These are phyloP conservation scores for Zoanthus sociatus DNA, from an alignment of 92 coral and sea anemone genomes.

Conservation along the genomic window DNA sequence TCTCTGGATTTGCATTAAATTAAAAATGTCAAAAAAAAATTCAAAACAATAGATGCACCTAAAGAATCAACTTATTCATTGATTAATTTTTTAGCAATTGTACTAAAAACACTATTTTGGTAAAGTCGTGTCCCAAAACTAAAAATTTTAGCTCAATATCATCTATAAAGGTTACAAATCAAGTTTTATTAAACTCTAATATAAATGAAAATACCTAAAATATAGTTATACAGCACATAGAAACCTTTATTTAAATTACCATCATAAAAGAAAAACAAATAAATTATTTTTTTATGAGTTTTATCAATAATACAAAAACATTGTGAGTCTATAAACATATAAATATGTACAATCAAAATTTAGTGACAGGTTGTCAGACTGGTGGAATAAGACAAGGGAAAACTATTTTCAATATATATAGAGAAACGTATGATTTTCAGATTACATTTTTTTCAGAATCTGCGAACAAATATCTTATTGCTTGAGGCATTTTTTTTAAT, in stretches of 20 bases:
- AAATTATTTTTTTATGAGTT: not conserved
- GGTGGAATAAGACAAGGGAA: too few relatives aligned
- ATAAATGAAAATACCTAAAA: not conserved
- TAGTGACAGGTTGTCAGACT: not conserved
- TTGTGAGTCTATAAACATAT: not conserved
- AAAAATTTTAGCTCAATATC: too few relatives aligned
- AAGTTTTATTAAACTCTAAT: too few relatives aligned
- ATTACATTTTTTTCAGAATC: not conserved
- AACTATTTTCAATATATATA: not conserved
- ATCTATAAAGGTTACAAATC: too few relatives aligned
- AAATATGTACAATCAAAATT: constrained; percentile 12
- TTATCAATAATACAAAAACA: not conserved
- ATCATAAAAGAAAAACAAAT: not conserved
- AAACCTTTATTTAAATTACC: not conserved
- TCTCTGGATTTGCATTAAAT: too few relatives aligned
- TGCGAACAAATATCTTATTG: not conserved
- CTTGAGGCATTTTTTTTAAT: not conserved
- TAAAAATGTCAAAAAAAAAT: too few relatives aligned
- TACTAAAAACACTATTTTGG: too few relatives aligned
- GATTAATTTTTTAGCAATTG: too few relatives aligned
- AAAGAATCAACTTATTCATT: too few relatives aligned
- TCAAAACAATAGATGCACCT: too few relatives aligned
- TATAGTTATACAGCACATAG: too few relatives aligned
- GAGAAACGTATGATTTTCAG: not conserved
- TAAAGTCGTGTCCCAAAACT: too few relatives aligned